Evolutionary conservation across 1,140 invertebrate species (phyloP), one percentile per base, ranked within the genome.

Genomic region (Nasonia vitripennis): DNA sequence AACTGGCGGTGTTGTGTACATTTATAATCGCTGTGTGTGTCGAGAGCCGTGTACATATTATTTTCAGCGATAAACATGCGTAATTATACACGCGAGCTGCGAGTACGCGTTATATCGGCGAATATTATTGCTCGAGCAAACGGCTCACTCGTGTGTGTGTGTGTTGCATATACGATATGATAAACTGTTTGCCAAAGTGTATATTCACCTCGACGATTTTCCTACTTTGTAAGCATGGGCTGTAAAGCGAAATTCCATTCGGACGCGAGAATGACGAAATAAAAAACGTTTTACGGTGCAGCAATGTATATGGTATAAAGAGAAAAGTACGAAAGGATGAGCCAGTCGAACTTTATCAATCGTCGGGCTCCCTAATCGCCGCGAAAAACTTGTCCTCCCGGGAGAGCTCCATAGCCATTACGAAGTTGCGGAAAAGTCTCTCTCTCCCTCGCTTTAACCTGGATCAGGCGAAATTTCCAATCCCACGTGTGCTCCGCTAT

Each of bases 291-390:
- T 20, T 55, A 78, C 6, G 4, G 12, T 34, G 2, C 34, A 34
- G 27, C 27, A 27, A 27, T 27, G 27, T 34, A 34, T 23, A n/a
- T 5, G 55, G n/a, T 11, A 27, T 27, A 7, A 6, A 31, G 45
- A 55, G 10, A 51, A 10, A 14, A n/a, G 3, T 62, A 51, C 20
- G 55, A 17, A 17, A 51, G 17, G 17, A 67, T 14, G 14, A 80
- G 7, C 31, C 23, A 27, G 27, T 31, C 11, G n/a, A 79, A 79
- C 55, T 79, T 79, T 79, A 79, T 79, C 51, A 23, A 68, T 71
- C 27, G 23, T n/a, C 27, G 12, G 12, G 14, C 68, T 71, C 27
- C 68, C 27, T 71, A 71, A 71, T 71, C 68, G 67, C 2, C 67
- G 67, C 70, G 55, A n/a, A 62, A 62, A 62, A 62, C 55, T 62